Evolutionary conservation across 1,140 invertebrate genomes (phyloP).

Genomic region (Gryllus bimaculatus): DNA sequence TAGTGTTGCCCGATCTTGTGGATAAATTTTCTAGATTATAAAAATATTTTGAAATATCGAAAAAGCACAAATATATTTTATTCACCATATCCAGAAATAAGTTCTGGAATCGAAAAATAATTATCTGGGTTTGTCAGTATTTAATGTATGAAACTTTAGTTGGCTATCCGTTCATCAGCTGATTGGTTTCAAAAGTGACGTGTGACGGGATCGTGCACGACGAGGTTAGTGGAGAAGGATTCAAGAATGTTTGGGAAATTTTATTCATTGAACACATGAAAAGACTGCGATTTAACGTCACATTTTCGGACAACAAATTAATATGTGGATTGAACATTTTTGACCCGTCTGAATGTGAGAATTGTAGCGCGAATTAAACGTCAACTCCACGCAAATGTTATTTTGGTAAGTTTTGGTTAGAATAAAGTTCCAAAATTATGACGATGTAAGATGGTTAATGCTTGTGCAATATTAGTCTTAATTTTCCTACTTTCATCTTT

Average conservation of each 20-base stretch:
- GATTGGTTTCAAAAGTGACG: slow-evolving; percentile 8
- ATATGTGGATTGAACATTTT: background rate
- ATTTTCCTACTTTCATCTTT: too few relatives aligned
- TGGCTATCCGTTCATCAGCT: background rate
- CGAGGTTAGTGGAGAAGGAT: background rate
- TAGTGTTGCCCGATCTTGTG: background rate
- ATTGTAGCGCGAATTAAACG: background rate
- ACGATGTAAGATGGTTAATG: too few relatives aligned
- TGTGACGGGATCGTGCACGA: background rate
- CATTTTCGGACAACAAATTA: background rate
- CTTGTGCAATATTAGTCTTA: too few relatives aligned
- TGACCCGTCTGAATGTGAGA: background rate
- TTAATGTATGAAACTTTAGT: background rate
- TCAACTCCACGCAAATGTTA: background rate
- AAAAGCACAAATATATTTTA: background rate
- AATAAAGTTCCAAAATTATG: background rate
- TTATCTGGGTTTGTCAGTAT: background rate
- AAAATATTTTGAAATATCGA: background rate
- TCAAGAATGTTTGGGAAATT: background rate
- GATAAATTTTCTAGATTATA: background rate
- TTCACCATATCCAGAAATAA: background rate
- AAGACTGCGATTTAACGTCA: background rate
- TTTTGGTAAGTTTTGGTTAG: background rate
- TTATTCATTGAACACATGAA: background rate
- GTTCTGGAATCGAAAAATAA: background rate